Percentiles rank a stretch among this genome's conserved stretches.
Evolutionary conservation across 2,797 vertebrate species (phyloP).

Genomic region (Orientallactaga sibirica): DNA sequence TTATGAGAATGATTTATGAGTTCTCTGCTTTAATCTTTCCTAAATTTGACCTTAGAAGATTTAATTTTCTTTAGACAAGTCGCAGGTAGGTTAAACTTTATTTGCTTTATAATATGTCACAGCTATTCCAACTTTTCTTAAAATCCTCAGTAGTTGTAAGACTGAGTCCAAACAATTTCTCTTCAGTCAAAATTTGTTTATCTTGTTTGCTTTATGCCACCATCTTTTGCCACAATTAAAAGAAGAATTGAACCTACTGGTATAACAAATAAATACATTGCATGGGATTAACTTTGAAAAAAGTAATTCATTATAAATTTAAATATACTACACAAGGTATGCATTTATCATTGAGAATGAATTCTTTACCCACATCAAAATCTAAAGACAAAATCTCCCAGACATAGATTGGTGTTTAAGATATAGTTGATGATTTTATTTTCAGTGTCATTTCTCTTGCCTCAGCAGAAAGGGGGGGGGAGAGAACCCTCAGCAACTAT

Average conservation of each 20-base stretch:
- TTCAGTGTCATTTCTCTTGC: conserved; percentile 53
- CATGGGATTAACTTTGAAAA: not conserved
- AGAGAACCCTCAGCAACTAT: conserved; percentile 29
- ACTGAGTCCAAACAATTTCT: conserved; percentile 27
- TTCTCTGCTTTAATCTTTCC: conserved; percentile 1
- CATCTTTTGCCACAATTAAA: not conserved
- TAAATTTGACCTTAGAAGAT: conserved; percentile 31
- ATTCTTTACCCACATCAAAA: not conserved
- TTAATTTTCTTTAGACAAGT: conserved; percentile 46
- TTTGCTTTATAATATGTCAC: not conserved
- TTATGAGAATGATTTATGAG: conserved; percentile 30
- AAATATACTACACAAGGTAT: not conserved
- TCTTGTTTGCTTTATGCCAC: not conserved
- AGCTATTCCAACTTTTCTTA: conserved; percentile 35
- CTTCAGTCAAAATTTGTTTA: not conserved
- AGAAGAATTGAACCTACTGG: not conserved
- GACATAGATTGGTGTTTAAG: not conserved
- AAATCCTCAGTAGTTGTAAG: not conserved
- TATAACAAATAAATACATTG: not conserved
- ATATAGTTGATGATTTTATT: conserved; percentile 59
- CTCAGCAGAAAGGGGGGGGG: not conserved
- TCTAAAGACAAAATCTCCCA: conserved; percentile 23
- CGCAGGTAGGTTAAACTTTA: not conserved
- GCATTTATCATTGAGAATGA: not conserved
- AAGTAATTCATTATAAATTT: conserved; percentile 1